Base-by-base conservation (phyloP, 2,113 vertebrate genomes). In the Turdus rufiventris region DNA sequence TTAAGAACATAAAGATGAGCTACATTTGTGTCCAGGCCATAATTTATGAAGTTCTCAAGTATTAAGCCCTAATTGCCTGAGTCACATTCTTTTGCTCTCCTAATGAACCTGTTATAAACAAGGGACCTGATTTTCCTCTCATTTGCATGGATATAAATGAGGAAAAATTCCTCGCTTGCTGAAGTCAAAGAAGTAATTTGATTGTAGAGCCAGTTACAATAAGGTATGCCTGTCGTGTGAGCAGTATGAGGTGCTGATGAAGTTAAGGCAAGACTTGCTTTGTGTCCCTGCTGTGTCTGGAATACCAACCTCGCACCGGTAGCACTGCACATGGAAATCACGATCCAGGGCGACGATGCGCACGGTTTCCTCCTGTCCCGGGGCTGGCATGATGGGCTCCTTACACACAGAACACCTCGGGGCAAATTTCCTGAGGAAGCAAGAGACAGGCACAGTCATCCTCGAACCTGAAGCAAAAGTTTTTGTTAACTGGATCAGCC, bases 301-400 rank as follows among this genome's bases (percentile, higher is more conserved):
- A 63, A 65, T 50, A 97, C 98, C 18, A 72, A 99, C 99, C 99
- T 99, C 99, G 61, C 99, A 99, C 43, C 99, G 98, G 97, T 99
- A 99, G 96, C 99, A 99, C 85, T 99, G 98, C 85, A 99, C 99
- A 2, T 99, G 99, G 98, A 99, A 99, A 95, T 99, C 99, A 2
- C 99, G 99, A 95, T 99, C 99, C 96, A 99, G 97, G 71, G 99
- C 99, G 72, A 99, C 99, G 38, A 99, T 99, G 31, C 99, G 99
- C 45, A 99, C 99, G 1, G 99, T 99, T 97, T 99, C 99, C 97
- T 99, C 99, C 97, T 99, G 99, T 50, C 99, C 99, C 0, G 99
- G 98, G 19, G 99, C 99, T 0, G 99, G 99, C 99, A 99, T 99
- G 90, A 99, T 99, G 28, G 99, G 98, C 93, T 99, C 99, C 79